Base-by-base conservation (phyloP, 2,888 invertebrate species). In the Eugnorisma glareosa region DNA sequence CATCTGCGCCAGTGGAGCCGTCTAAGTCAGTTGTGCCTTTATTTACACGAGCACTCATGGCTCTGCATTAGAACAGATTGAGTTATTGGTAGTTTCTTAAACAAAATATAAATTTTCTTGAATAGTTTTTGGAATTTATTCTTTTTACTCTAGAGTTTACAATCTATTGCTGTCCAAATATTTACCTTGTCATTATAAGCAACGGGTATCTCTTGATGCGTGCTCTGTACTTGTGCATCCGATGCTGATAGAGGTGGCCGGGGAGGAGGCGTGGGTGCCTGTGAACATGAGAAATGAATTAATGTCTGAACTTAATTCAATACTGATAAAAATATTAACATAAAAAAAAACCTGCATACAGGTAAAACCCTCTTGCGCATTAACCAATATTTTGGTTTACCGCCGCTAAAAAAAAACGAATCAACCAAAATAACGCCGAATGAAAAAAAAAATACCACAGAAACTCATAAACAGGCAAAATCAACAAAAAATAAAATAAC, bases 181-280 rank as follows among this genome's bases (percentile, higher is more conserved):
- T n/a, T 37, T 64, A 67, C 97, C 97, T 98, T 99, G 91, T 99
- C 99, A 93, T 99, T 99, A 94, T 99, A 99, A 6, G 99, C 99
- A 31, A 98, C 97, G 0, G 99, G 99, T 91, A 99, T 98, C 97
- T 96, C 96, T 77, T 94, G 94, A 2, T 97, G 97, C 70, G 97
- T 94, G 79, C 95, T 93, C 70, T 96, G 95, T 74, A 96, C 90
- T 43, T 97, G 96, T 73, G 95, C 92, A 79, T 97, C 95, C 15
- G 93, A 89, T 1, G 94, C 91, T 0, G 96, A 94, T 57, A 97
- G 92, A 40, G 97, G 97, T 64, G 98, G 98, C 71, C 98, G 96
- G 1, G 98, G 98, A 18, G 98, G 98, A 24, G 98, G 98, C 13
- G 98, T 96, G 1, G 98, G 98, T 21, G 98, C 98, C 97, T 98